Percentiles rank a stretch among this genome's conserved stretches.
phyloP scores from a whole-genome alignment of 2,113 vertebrate species.

The Amia ocellicauda region DNA sequence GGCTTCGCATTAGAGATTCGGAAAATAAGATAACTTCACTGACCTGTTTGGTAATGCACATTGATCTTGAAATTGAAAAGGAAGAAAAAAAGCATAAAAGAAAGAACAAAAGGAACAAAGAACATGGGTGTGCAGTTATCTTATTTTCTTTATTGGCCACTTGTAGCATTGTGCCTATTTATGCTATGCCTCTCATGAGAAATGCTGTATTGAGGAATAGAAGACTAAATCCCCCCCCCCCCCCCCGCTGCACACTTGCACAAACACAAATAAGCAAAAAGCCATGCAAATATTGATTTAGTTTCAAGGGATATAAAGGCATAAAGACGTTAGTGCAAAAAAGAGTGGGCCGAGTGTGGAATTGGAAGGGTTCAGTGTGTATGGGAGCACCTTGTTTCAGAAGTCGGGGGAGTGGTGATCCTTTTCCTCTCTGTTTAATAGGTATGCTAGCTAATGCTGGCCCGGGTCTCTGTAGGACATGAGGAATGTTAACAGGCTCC shows the following conservation, averaged over 20 bases:
- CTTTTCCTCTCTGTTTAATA: slow-evolving; percentile 4
- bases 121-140: slow-evolving; percentile 9
- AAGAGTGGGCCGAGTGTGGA: neutral
- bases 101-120: neutral
- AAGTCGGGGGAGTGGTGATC: neutral
- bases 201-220: neutral
- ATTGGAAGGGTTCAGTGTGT: neutral
- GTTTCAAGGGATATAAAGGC: neutral
- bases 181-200: neutral
- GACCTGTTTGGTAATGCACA: slow-evolving; percentile 1
- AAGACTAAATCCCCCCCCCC: neutral
- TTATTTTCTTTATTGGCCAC: slow-evolving; percentile 10
- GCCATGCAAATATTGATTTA: slow-evolving; percentile 17
- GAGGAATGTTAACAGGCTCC: slow-evolving; percentile 61
- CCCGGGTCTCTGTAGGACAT: slow-evolving; percentile 19
- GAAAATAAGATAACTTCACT: neutral
- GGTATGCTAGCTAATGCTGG: slow-evolving; percentile 7
- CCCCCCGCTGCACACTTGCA: neutral
- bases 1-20: neutral
- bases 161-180: neutral
- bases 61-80: slow-evolving; percentile 6
- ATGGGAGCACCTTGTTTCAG: neutral
- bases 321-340: neutral
- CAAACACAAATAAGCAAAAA: slow-evolving; percentile 7
- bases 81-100: too few relatives aligned